phyloP scores from a whole-genome alignment of 1,140 invertebrate species.

The Uloborus diversus region DNA sequence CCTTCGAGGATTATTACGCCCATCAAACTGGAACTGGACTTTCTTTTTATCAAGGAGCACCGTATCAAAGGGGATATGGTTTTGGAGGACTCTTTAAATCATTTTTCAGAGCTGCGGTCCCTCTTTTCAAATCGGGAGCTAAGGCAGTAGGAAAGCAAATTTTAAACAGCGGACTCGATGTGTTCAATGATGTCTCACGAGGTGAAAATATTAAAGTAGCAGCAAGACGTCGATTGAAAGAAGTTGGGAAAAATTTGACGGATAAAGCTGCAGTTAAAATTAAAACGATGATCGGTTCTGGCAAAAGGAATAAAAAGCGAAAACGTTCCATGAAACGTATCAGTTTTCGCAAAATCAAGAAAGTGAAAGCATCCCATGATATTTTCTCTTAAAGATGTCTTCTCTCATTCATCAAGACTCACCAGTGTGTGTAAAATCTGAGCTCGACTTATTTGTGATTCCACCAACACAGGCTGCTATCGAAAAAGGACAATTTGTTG shows the following conservation, averaged over 20 bases:
- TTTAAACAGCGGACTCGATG: neutral
- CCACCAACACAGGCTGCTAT: neutral
- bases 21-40: neutral
- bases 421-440: neutral
- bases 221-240: neutral
- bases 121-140: neutral
- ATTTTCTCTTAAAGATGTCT: neutral
- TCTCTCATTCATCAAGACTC: neutral
- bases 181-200: neutral
- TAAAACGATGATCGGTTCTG: neutral
- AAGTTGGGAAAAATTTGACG: neutral
- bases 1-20: neutral
- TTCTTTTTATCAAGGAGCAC: neutral
- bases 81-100: neutral
- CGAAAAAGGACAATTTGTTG: neutral
- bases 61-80: neutral
- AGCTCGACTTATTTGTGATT: neutral
- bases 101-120: neutral
- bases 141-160: too few species aligned
- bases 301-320: constrained; percentile 5
- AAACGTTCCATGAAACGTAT: neutral
- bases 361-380: neutral
- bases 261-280: neutral
- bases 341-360: neutral
- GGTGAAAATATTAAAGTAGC: neutral